Evolutionary conservation across 2,113 vertebrate species (phyloP).

Genomic region (Dasyprocta punctata): DNA sequence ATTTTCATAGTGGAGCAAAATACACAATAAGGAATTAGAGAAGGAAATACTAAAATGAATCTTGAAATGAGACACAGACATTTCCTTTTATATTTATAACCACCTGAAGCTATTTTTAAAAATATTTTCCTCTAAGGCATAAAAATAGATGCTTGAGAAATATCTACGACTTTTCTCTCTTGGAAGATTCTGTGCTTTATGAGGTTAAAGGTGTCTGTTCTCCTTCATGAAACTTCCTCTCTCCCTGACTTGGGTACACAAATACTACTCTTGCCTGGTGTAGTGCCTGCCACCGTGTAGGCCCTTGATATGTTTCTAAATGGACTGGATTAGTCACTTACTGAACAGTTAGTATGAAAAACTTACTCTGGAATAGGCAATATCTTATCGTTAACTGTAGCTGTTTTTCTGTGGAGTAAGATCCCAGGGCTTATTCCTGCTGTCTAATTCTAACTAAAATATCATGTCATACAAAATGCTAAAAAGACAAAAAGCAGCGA

Average conservation of each 20-base stretch:
- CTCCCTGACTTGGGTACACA: background rate
- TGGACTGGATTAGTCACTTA: background rate
- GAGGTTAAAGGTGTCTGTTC: background rate
- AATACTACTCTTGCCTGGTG: background rate
- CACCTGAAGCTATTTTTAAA: background rate
- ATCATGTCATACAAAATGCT: background rate
- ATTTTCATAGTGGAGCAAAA: conserved; percentile 23
- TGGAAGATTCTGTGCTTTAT: too few species aligned
- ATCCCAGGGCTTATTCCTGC: background rate
- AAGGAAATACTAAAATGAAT: conserved; percentile 43
- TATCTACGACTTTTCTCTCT: background rate
- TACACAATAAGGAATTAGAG: conserved; percentile 21
- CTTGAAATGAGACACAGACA: background rate
- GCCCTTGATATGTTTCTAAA: background rate
- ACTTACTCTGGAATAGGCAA: background rate
- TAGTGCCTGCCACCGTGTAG: too few species aligned
- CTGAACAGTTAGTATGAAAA: background rate
- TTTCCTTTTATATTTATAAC: conserved; percentile 55
- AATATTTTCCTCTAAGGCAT: background rate
- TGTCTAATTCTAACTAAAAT: background rate
- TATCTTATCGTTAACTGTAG: background rate
- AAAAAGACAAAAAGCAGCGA: background rate
- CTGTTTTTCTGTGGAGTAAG: too few species aligned
- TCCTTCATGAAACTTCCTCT: background rate
- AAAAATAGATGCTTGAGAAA: conserved; percentile 28